Percentiles rank a stretch among this genome's conserved stretches.
These are phyloP conservation scores for Watsonalla cultraria DNA, from an alignment of 2,888 invertebrate species.

Conservation along the genomic window DNA sequence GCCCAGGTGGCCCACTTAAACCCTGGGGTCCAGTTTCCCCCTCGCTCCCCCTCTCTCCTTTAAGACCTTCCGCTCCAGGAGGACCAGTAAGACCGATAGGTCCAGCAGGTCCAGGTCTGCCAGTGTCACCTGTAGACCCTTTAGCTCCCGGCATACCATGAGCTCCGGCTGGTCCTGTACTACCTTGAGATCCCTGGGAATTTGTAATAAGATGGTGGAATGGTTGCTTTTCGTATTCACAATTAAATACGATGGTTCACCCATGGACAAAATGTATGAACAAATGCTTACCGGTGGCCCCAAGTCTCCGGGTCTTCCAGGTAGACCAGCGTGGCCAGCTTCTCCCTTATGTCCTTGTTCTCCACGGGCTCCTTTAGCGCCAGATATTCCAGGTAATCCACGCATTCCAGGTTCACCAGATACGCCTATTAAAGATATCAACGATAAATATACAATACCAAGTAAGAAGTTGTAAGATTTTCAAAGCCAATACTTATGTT, in stretches of 20 bases:
- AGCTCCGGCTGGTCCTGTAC: slow-evolving; percentile 82
- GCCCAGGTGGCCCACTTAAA: slow-evolving; percentile 83
- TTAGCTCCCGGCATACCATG: slow-evolving; percentile 84
- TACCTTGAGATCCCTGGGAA: slow-evolving; percentile 84
- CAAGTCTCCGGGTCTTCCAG: slow-evolving; percentile 87
- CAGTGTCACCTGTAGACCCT: slow-evolving; percentile 84
- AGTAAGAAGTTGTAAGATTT: no score
- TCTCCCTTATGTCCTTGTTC: slow-evolving; percentile 88
- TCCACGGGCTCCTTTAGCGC: slow-evolving; percentile 86
- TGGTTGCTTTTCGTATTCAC: no score
- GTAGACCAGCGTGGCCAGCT: slow-evolving; percentile 84
- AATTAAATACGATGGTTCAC: no score
- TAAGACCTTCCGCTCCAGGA: slow-evolving; percentile 84
- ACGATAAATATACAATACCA: no score
- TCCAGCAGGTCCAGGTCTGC: slow-evolving; percentile 83
- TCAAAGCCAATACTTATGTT: no score
- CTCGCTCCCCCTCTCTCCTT: slow-evolving; percentile 85
- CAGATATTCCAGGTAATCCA: slow-evolving; percentile 81
- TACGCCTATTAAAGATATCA: slow-evolving; percentile 53
- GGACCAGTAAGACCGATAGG: slow-evolving; percentile 84
- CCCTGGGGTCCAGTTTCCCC: slow-evolving; percentile 85
- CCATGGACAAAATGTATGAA: no score
- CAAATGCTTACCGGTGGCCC: slow-evolving; percentile 80
- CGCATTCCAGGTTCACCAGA: slow-evolving; percentile 82
- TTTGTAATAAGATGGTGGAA: neutral